These are phyloP conservation scores for Epizoanthus illoricatus DNA, from an alignment of 92 coral and sea anemone genomes.

Conservation along the genomic window DNA sequence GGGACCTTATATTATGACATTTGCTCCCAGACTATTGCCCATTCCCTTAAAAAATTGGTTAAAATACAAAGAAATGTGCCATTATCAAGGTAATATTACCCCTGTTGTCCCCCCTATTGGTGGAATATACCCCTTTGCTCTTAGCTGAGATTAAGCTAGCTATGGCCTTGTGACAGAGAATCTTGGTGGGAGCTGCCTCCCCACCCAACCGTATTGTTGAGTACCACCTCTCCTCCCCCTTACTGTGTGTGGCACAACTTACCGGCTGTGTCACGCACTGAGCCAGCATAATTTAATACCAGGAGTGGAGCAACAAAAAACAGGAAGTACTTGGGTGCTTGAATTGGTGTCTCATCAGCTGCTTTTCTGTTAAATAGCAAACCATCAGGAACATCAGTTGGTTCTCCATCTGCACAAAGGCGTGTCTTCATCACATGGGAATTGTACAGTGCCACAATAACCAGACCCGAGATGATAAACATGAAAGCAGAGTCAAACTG, in stretches of 20 bases:
- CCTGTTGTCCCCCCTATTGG: too few relatives aligned
- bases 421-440: slow-evolving; percentile 55
- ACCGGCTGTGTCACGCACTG: slow-evolving; percentile 76
- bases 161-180: too few relatives aligned
- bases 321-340: slow-evolving; percentile 90
- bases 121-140: too few relatives aligned
- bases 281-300: slow-evolving; percentile 85
- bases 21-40: too few relatives aligned
- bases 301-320: slow-evolving; percentile 92
- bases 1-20: too few relatives aligned
- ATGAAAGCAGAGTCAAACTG: slow-evolving; percentile 99
- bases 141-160: too few relatives aligned
- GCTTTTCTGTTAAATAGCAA: slow-evolving; percentile 34
- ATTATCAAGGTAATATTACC: too few relatives aligned
- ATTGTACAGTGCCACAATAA: slow-evolving; percentile 80
- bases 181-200: background rate
- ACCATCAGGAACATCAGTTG: slow-evolving; percentile 14
- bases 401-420: slow-evolving; percentile 13
- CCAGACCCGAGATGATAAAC: slow-evolving; percentile 93
- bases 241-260: background rate
- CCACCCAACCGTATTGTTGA: too few relatives aligned
- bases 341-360: slow-evolving; percentile 63
- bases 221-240: background rate
- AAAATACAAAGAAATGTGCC: too few relatives aligned
- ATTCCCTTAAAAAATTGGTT: too few relatives aligned